Conservation (phyloP, 2,797 vertebrate species). For the Karalla daura region DNA sequence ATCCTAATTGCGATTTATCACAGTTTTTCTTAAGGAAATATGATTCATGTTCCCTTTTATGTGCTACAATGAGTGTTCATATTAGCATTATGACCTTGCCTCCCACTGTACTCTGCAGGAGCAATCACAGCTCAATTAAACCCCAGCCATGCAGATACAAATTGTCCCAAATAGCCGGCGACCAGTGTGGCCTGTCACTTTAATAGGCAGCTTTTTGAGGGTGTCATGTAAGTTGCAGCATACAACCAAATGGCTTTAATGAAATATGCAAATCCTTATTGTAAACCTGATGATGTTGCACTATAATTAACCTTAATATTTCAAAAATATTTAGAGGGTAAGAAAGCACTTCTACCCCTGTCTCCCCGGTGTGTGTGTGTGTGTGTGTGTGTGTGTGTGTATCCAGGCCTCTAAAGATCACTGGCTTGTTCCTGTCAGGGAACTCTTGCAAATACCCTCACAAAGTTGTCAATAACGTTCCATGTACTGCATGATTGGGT, state of each 20-base stretch:
- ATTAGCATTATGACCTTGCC: slow-evolving; percentile 67
- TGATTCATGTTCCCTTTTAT: slow-evolving; percentile 68
- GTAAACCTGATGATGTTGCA: slow-evolving; percentile 61
- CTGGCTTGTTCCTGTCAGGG: slow-evolving; percentile 45
- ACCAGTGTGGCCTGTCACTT: slow-evolving; percentile 55
- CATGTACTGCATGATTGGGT: slow-evolving; percentile 19
- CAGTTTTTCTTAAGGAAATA: slow-evolving; percentile 44
- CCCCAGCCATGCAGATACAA: slow-evolving; percentile 64
- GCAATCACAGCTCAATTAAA: slow-evolving; percentile 78
- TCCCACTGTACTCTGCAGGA: slow-evolving; percentile 49
- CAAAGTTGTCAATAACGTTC: slow-evolving; percentile 27
- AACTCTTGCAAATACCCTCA: slow-evolving; percentile 41
- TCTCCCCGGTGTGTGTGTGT: neutral
- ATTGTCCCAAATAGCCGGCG: slow-evolving; percentile 60
- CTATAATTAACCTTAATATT: slow-evolving; percentile 74
- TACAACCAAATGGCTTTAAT: slow-evolving; percentile 72
- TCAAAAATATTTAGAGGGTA: slow-evolving; percentile 48
- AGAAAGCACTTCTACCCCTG: slow-evolving; percentile 23
- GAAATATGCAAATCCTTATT: slow-evolving; percentile 76
- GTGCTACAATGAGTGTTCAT: slow-evolving; percentile 46
- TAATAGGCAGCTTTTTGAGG: slow-evolving; percentile 60
- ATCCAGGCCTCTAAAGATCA: slow-evolving; percentile 36
- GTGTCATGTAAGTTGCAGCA: slow-evolving; percentile 68
- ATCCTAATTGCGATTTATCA: slow-evolving; percentile 29
- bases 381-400: neutral